These are phyloP conservation scores for Proterorhinus semilunaris DNA, from an alignment of 2,113 vertebrate genomes.

Conservation along the genomic window DNA sequence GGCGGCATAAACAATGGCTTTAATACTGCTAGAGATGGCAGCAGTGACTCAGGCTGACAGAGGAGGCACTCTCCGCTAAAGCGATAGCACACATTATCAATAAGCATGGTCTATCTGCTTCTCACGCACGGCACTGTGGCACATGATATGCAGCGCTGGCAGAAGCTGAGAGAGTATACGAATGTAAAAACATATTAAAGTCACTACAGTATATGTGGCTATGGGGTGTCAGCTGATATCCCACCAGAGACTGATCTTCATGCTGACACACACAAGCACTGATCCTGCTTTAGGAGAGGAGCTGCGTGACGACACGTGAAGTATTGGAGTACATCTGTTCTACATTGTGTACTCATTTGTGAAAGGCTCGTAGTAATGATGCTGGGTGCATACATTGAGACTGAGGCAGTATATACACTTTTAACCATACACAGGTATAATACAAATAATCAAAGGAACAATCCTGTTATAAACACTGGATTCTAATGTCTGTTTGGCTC, in stretches of 20 bases:
- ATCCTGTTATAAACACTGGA: too few relatives aligned
- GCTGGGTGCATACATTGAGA: too few relatives aligned
- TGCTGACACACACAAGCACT: constrained; percentile 1
- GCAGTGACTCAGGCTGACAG: constrained; percentile 2
- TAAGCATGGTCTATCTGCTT: constrained; percentile 4
- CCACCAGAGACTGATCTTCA: neutral
- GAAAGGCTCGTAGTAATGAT: too few relatives aligned
- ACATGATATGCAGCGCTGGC: constrained; percentile 9
- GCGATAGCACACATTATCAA: constrained; percentile 19
- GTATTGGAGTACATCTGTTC: neutral
- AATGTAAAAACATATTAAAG: constrained; percentile 26
- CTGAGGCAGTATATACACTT: too few relatives aligned
- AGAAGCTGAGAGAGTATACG: constrained; percentile 16
- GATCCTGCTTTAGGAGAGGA: neutral
- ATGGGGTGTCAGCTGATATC: constrained; percentile 19
- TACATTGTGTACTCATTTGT: neutral
- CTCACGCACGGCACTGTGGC: neutral
- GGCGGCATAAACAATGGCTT: constrained; percentile 11
- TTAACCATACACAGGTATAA: too few relatives aligned
- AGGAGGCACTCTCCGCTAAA: constrained; percentile 10
- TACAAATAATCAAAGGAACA: too few relatives aligned
- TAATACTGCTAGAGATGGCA: neutral
- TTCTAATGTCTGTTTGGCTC: too few relatives aligned
- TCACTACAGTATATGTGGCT: neutral
- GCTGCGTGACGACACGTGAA: neutral